Evolutionary conservation across 2,113 vertebrate genomes (phyloP).

Genomic region (Tragelaphus buxtoni): DNA sequence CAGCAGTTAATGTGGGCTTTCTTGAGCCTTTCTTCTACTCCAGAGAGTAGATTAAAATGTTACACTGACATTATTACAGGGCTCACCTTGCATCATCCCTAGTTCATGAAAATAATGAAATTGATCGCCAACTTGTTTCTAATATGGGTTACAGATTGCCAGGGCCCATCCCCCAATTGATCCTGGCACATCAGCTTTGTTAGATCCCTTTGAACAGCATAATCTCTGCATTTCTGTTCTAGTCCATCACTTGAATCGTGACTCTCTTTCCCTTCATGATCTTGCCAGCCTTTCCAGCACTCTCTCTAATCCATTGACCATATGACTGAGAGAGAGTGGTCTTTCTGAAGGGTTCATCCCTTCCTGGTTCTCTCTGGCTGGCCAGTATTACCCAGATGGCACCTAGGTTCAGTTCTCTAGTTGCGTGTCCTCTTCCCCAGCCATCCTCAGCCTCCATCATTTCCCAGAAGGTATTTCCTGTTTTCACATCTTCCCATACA

Average conservation of each 20-base stretch:
- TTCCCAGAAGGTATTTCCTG: background rate
- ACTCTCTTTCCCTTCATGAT: background rate
- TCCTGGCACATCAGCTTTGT: background rate
- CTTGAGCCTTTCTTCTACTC: background rate
- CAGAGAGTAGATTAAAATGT: slow-evolving; percentile 17
- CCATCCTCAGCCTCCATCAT: background rate
- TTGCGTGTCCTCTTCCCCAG: background rate
- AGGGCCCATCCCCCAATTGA: background rate
- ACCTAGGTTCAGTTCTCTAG: background rate
- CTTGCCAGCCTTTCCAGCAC: background rate
- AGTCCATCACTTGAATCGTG: background rate
- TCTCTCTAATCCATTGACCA: background rate
- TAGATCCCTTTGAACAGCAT: background rate
- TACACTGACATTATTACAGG: background rate
- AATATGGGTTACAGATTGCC: slow-evolving; percentile 11
- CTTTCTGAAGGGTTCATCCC: background rate
- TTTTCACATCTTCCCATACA: background rate
- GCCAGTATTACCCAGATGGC: background rate
- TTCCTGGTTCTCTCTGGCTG: background rate
- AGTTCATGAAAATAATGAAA: slow-evolving; percentile 24
- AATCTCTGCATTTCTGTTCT: background rate
- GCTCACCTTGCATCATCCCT: background rate
- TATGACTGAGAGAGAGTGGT: background rate
- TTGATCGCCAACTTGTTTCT: background rate
- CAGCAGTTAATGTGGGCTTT: background rate